Evolutionary conservation across 2,888 invertebrate genomes (phyloP).

Genomic region (Drosophila meridionalis): DNA sequence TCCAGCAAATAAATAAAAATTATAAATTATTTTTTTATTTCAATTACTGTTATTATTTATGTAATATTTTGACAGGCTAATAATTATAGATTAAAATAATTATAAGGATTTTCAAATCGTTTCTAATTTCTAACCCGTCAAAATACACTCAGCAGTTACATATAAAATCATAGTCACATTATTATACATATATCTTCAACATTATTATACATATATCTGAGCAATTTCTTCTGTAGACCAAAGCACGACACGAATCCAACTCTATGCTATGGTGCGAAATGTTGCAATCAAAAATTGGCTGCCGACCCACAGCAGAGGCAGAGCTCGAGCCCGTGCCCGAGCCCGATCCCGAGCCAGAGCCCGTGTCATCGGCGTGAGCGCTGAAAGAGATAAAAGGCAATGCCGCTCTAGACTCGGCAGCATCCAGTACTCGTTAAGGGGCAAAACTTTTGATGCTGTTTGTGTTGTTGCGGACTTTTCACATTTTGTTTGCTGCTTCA

Average conservation of each 20-base stretch:
- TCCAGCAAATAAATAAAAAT: no score
- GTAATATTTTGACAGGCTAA: no score
- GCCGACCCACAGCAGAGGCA: constrained; percentile 7
- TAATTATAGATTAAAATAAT: no score
- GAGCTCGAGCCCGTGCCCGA: not conserved
- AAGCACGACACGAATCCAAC: not conserved
- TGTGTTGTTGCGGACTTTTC: constrained; percentile 41
- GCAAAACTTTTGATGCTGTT: constrained; percentile 72
- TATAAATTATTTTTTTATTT: no score
- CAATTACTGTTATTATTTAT: no score
- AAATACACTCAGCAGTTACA: no score
- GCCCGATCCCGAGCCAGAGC: not conserved
- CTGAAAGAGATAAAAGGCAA: constrained; percentile 65
- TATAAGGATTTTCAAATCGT: no score
- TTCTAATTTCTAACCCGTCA: no score
- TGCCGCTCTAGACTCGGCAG: constrained; percentile 4
- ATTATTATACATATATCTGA: no score
- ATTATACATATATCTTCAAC: no score
- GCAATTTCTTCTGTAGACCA: not conserved
- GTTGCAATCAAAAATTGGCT: constrained; percentile 77
- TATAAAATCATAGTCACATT: no score
- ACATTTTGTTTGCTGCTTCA: constrained; percentile 51
- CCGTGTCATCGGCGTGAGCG: constrained; percentile 9
- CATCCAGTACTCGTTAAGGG: constrained; percentile 23
- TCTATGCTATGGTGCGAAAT: constrained; percentile 70